Evolutionary conservation across 2,797 vertebrate species (phyloP).

Genomic region (Lutjanus argentimaculatus): DNA sequence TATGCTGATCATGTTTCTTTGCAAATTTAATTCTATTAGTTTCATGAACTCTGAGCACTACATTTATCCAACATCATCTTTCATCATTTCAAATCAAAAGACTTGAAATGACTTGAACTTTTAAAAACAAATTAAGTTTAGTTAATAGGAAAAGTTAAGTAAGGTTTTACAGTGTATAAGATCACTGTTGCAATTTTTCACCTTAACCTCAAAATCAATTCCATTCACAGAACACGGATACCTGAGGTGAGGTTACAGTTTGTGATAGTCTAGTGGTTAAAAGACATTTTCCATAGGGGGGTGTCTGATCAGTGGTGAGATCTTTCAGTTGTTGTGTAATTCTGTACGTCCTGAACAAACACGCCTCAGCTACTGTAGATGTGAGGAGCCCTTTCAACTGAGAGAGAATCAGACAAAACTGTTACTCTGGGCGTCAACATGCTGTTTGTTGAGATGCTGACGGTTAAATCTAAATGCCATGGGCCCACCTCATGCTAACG

Average conservation of each 20-base stretch:
- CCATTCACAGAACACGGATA: constrained; percentile 27
- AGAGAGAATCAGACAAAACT: constrained; percentile 53
- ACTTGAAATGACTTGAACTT: not conserved
- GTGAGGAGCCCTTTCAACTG: constrained; percentile 49
- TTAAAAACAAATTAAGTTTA: not conserved
- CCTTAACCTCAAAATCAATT: constrained; percentile 30
- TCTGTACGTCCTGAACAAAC: constrained; percentile 30
- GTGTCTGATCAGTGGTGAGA: constrained; percentile 56
- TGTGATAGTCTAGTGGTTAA: constrained; percentile 31
- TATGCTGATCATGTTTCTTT: not conserved
- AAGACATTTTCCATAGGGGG: constrained; percentile 61
- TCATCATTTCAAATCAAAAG: not conserved
- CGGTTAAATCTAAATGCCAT: constrained; percentile 79
- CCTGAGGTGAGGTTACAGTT: constrained; percentile 47
- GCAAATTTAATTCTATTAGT: not conserved
- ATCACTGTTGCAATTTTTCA: constrained; percentile 7
- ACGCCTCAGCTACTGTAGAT: constrained; percentile 26
- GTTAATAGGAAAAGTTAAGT: not conserved
- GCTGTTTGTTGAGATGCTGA: constrained; percentile 68
- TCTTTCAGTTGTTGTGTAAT: constrained; percentile 69
- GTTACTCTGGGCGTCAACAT: constrained; percentile 51
- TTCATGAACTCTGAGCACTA: not conserved
- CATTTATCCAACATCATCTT: not conserved
- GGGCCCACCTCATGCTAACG: constrained; percentile 60
- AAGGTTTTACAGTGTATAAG: not conserved